These are phyloP conservation scores for Larimichthys crocea DNA, from an alignment of 2,113 vertebrate genomes.

Conservation along the genomic window DNA sequence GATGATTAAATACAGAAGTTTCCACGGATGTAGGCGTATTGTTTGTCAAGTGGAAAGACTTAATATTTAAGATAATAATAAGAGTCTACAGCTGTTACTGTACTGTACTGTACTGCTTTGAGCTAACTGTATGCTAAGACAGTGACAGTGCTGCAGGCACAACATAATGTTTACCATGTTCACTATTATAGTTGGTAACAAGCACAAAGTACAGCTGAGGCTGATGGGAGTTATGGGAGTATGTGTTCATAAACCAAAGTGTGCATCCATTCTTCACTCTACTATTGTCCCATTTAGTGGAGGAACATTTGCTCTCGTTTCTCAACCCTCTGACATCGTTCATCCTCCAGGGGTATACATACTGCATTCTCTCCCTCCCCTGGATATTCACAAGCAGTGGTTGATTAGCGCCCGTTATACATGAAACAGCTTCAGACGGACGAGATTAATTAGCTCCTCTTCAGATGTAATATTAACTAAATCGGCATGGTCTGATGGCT, in stretches of 20 bases:
- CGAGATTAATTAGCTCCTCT: slow-evolving; percentile 77
- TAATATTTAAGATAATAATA: neutral
- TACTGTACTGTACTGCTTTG: neutral
- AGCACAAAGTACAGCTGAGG: neutral
- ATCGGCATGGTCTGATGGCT: slow-evolving; percentile 60
- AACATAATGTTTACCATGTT: neutral
- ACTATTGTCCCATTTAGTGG: neutral
- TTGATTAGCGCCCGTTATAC: slow-evolving; percentile 63
- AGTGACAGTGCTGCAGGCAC: neutral
- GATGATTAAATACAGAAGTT: slow-evolving; percentile 2
- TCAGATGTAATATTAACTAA: slow-evolving; percentile 82
- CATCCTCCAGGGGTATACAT: slow-evolving; percentile 16
- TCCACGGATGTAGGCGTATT: neutral
- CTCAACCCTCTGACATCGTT: slow-evolving; percentile 8
- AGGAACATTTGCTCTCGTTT: neutral
- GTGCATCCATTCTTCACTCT: neutral
- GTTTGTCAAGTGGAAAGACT: neutral
- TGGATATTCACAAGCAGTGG: slow-evolving; percentile 49
- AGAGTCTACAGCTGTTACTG: neutral
- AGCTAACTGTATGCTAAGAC: neutral
- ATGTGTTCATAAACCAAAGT: neutral
- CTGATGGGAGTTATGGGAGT: neutral
- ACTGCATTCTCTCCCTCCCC: slow-evolving; percentile 4
- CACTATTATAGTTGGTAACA: neutral
- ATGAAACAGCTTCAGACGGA: slow-evolving; percentile 59